Evolutionary conservation across 1,140 invertebrate genomes (phyloP), one percentile per base, ranked within the genome.

Genomic region (Nixonia krombeini): DNA sequence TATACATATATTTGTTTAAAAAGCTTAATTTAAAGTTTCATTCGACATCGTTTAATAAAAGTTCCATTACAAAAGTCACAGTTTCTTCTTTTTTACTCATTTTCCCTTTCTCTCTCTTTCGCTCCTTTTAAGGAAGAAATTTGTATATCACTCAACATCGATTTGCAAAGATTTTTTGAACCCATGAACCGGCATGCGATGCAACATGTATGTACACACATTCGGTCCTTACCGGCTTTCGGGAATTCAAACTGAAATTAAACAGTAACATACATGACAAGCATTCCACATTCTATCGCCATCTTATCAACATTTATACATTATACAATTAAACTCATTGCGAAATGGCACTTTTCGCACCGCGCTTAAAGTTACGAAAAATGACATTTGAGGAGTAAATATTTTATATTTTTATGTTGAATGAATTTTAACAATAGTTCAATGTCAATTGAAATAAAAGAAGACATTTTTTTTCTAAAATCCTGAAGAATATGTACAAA

Each of bases 291-390:
- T 78, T 75, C 56, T 69, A 67, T 47, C 56, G 77, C 67, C 79
- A 83, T 25, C 47, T 61, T 85, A 85, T 84, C 73, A 79, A 84
- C 81, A 85, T 85, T 85, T 84, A 85, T 84, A 85, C 82, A 85
- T 72, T 81, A 21, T 3, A 21, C 2, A 21, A 2, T 3, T 21
- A 6, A 8, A 31, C 7, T 29, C 17, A 12, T n/a, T n/a, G 17
- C 10, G 8, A 29, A 45, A 45, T 45, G 42, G 42, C 42, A 45
- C 42, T 45, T 45, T 45, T 58, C 49, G 44, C 49, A 63, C 45
- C 58, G 65, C 53, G 57, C n/a, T n/a, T n/a, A n/a, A n/a, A n/a
- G n/a, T n/a, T n/a, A n/a, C n/a, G n/a, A n/a, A n/a, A n/a, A n/a
- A n/a, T n/a, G n/a, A n/a, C n/a, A n/a, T n/a, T n/a, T n/a, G n/a